Base-by-base conservation (phyloP, 2,888 invertebrate genomes). In the Drosophila pseudotalamancana region DNA sequence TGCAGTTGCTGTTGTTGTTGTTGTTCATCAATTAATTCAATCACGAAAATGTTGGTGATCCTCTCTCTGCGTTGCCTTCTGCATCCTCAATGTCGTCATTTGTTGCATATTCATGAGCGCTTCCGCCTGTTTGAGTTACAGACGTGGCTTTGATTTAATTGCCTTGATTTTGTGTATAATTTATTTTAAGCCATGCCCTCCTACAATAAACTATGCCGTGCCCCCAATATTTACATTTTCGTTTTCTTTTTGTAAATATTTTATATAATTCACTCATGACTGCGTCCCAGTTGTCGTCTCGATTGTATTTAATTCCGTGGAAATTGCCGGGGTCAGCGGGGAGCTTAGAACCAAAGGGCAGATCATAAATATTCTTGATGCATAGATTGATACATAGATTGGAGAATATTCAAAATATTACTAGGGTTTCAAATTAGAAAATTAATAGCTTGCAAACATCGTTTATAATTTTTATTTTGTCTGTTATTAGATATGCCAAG, bases 1-100 rank as follows among this genome's bases (percentile, higher is more conserved):
- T 34, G 14, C 12, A 14, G 14, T 11, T 31, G 51, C 21, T n/a
- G n/a, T n/a, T 18, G 40, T 27, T 57, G 67, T 53, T 76, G 81
- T 72, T 84, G 84, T 78, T 84, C 76, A 81, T 78, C 81, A 78
- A 82, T 82, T 81, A 84, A 82, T 84, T 82, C 84, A 82, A 82
- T 82, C 84, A 82, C 76, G 81, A 77, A 82, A 81, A 78, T 77
- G 70, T 78, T 75, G 71, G 42, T 69, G 67, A 40, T 57, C 35
- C 57, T 27, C 25, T 35, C 32, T n/a, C 54, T 14, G 19, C 57
- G 37, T 18, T 18, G 16, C 4, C n/a, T 34, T 9, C 25, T 25
- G 2, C 25, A 42, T 72, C 57, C 65, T 53, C 54, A 46, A 50
- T 57, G 55, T 51, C 59, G 31, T 55, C 67, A 53, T 46, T 46